phyloP scores from a whole-genome alignment of 2,113 vertebrate genomes.

The Australoheros scitulus region DNA sequence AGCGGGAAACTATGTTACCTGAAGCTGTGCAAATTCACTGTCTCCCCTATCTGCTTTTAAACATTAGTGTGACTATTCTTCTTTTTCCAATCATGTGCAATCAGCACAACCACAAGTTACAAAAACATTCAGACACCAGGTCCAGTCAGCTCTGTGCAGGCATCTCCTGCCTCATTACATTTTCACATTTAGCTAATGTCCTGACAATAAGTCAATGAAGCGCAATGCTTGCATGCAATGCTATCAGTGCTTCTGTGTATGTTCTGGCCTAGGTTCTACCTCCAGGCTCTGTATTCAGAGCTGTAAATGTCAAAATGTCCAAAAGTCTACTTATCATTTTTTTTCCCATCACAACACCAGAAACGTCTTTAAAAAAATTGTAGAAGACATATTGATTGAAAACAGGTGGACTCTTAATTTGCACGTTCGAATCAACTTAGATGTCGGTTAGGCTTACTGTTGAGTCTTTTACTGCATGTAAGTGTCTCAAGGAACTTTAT shows the following conservation, averaged over 20 bases:
- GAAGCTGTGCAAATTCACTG: neutral
- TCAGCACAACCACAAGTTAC: neutral
- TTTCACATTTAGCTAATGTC: constrained; percentile 64
- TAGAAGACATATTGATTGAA: neutral
- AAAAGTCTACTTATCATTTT: neutral
- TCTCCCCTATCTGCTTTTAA: neutral
- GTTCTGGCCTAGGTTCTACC: neutral
- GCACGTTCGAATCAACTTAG: neutral
- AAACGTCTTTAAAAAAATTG: neutral
- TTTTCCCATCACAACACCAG: neutral
- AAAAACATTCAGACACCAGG: constrained; percentile 9
- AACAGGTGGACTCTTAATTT: neutral
- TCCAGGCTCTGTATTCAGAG: neutral
- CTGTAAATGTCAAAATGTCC: neutral
- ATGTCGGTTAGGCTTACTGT: neutral
- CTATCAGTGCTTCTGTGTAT: neutral
- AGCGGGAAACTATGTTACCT: neutral
- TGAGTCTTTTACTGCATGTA: neutral
- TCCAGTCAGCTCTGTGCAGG: constrained; percentile 15
- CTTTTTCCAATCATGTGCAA: neutral
- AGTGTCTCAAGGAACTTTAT: too few relatives aligned
- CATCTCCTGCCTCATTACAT: constrained; percentile 49
- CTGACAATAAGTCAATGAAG: constrained; percentile 22
- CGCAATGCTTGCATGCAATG: constrained; percentile 25
- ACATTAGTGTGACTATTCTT: neutral